A percentile compares a stretch with the other conserved stretches of the same genome.
These are phyloP conservation scores for Vespertilio murinus DNA, from an alignment of 2,797 vertebrate genomes.

Conservation along the genomic window DNA sequence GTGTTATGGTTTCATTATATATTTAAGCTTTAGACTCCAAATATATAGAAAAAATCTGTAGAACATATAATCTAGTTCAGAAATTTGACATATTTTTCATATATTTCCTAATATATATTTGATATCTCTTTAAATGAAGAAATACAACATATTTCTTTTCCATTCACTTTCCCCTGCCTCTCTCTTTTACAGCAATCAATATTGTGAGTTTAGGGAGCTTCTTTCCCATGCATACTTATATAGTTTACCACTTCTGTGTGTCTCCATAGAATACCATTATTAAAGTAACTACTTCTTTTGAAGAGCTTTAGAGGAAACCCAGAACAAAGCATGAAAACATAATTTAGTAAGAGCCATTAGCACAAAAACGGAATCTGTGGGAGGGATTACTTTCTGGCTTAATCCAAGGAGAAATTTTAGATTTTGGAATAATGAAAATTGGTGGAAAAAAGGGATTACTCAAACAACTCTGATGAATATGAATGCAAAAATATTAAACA, in stretches of 20 bases:
- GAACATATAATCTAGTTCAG: neutral
- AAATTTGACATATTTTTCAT: neutral
- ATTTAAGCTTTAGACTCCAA: neutral
- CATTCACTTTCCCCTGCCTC: neutral
- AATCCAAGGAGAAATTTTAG: neutral
- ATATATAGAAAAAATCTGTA: neutral
- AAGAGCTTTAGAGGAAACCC: neutral
- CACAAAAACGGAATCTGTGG: neutral
- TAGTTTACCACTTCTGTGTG: neutral
- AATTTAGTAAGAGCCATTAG: neutral
- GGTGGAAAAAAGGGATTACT: neutral
- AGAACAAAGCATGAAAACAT: neutral
- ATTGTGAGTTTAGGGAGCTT: neutral
- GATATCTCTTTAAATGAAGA: neutral
- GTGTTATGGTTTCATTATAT: neutral
- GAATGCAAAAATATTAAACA: neutral
- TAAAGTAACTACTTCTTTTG: neutral
- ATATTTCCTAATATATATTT: neutral
- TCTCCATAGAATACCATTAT: neutral
- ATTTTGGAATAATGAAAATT: neutral
- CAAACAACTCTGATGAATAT: neutral
- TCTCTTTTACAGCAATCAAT: neutral
- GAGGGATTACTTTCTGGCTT: neutral
- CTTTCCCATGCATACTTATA: neutral
- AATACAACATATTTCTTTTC: neutral